phyloP scores from a whole-genome alignment of 1,140 invertebrate genomes.

The Subanguina moxae region DNA sequence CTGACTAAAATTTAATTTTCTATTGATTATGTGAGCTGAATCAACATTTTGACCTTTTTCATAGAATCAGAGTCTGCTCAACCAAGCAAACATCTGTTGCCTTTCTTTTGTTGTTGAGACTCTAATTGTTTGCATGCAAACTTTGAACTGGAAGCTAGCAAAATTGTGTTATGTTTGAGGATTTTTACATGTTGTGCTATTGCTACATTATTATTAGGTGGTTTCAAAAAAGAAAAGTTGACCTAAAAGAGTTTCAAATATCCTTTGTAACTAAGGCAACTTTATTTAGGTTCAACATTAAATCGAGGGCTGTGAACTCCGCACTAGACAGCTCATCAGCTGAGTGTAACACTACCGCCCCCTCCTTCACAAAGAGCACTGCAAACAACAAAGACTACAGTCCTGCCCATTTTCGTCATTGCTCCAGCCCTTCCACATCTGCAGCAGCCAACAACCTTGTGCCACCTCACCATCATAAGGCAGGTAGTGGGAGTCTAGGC shows the following conservation, averaged over 20 bases:
- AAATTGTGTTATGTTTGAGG: too few relatives aligned
- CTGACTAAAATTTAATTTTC: too few relatives aligned
- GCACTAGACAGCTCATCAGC: background rate
- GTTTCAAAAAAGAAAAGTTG: too few relatives aligned
- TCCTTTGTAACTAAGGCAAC: background rate
- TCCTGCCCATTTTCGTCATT: slow-evolving; percentile 13
- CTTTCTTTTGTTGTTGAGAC: too few relatives aligned
- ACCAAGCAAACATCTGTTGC: too few relatives aligned
- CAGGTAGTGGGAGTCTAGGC: background rate
- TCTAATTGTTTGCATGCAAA: too few relatives aligned
- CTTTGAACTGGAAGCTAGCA: too few relatives aligned
- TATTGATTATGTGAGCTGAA: too few relatives aligned
- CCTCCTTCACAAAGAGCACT: slow-evolving; percentile 8
- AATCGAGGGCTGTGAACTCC: slow-evolving; percentile 31
- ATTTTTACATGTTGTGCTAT: too few relatives aligned
- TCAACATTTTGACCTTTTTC: too few relatives aligned
- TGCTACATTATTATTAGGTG: too few relatives aligned
- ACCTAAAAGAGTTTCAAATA: background rate
- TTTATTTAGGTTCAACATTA: slow-evolving; percentile 39
- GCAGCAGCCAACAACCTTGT: background rate
- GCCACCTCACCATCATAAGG: background rate
- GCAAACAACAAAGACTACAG: slow-evolving; percentile 12
- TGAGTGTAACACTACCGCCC: slow-evolving; percentile 3
- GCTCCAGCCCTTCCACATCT: slow-evolving; percentile 8
- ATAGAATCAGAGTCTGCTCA: too few relatives aligned